phyloP scores from a whole-genome alignment of 2,797 vertebrate species.

The Sparidentex hasta region DNA sequence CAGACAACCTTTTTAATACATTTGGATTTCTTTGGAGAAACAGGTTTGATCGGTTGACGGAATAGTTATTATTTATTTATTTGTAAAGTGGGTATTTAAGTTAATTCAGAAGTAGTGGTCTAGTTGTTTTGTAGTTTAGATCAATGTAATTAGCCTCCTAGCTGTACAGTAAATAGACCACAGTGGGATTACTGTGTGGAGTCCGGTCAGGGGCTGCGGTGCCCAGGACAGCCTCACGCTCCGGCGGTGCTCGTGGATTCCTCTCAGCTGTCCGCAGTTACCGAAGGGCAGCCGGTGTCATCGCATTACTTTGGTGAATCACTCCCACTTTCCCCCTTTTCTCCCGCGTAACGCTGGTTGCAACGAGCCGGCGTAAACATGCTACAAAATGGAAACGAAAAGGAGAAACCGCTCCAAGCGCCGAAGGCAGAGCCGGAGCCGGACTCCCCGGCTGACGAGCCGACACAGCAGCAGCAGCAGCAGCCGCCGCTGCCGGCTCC shows the following conservation, averaged over 20 bases:
- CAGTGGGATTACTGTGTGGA: background rate
- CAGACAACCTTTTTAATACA: background rate
- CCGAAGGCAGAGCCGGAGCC: constrained; percentile 65
- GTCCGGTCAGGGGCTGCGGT: background rate
- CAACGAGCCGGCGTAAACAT: constrained; percentile 68
- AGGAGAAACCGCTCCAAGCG: constrained; percentile 61
- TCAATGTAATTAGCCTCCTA: background rate
- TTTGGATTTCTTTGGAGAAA: constrained; percentile 3
- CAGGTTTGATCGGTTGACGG: background rate
- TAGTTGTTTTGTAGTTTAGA: background rate
- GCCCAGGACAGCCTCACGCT: constrained; percentile 36
- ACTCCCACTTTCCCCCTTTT: constrained; percentile 4
- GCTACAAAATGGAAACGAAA: constrained; percentile 84
- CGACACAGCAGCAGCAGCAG: background rate
- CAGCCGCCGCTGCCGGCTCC: background rate
- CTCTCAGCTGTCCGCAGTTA: constrained; percentile 30
- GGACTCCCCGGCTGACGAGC: constrained; percentile 44
- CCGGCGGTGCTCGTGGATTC: constrained; percentile 14
- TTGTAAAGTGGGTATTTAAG: background rate
- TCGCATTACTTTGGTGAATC: constrained; percentile 25
- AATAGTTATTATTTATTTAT: background rate
- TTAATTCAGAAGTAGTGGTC: background rate
- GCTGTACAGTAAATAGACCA: background rate
- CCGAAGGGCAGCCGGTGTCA: constrained; percentile 38
- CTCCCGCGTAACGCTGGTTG: constrained; percentile 4